phyloP scores from a whole-genome alignment of 2,888 invertebrate species.

The Scaptomyza caliginosa region DNA sequence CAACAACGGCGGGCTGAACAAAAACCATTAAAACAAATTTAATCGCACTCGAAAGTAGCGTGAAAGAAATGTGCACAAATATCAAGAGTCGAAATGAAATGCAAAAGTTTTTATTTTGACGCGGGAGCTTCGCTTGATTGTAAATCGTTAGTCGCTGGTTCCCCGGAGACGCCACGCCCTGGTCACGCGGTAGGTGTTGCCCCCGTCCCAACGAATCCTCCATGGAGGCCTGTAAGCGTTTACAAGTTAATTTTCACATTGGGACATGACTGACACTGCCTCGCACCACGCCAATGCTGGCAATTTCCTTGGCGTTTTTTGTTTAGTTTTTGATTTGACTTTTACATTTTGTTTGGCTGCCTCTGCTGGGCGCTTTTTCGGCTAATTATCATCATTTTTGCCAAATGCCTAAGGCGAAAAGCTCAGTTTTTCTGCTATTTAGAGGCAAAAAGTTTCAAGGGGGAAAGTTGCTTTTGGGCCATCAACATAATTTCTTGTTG shows the following conservation, averaged over 20 bases:
- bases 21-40: constrained; percentile 84
- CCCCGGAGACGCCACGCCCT: constrained; percentile 52
- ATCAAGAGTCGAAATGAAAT: constrained; percentile 77
- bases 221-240: constrained; percentile 51
- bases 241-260: constrained; percentile 82
- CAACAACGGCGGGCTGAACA: constrained; percentile 41
- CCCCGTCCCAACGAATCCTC: not conserved
- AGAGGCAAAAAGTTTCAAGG: constrained; percentile 60
- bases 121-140: constrained; percentile 72
- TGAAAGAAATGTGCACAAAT: constrained; percentile 66
- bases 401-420: constrained; percentile 71
- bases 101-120: constrained; percentile 76
- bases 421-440: constrained; percentile 55
- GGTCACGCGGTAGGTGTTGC: constrained; percentile 22
- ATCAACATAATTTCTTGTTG: constrained; percentile 79
- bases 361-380: constrained; percentile 46
- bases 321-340: constrained; percentile 80
- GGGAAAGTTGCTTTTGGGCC: constrained; percentile 43
- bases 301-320: constrained; percentile 70
- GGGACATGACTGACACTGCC: constrained; percentile 67
- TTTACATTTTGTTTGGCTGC: constrained; percentile 61
- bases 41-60: constrained; percentile 82
- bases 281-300: constrained; percentile 6
- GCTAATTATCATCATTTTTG: constrained; percentile 82
- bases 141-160: constrained; percentile 79